Evolutionary conservation across 2,113 vertebrate genomes (phyloP).

Genomic region (Orycteropus afer): DNA sequence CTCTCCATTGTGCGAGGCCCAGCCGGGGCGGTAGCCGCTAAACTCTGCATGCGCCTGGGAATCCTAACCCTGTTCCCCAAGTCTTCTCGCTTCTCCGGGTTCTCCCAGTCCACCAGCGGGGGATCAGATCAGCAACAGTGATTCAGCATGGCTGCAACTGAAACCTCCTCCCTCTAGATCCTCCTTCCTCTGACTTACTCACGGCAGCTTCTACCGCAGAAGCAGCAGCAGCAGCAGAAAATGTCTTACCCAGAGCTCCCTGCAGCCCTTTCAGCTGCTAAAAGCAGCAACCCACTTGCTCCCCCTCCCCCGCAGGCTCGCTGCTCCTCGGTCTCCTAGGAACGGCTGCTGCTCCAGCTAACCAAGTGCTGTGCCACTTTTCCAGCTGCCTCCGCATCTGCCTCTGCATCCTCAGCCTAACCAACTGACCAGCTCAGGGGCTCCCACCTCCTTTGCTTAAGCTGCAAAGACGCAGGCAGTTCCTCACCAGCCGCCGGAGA

Average conservation of each 20-base stretch:
- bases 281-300: slow-evolving; percentile 82
- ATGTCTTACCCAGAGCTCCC: slow-evolving; percentile 84
- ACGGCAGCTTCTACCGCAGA: slow-evolving; percentile 72
- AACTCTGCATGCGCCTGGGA: slow-evolving; percentile 49
- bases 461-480: neutral
- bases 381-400: slow-evolving; percentile 69
- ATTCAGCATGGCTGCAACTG: slow-evolving; percentile 84
- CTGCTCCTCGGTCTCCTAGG: slow-evolving; percentile 82
- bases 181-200: slow-evolving; percentile 77
- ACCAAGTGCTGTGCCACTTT: slow-evolving; percentile 58
- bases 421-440: neutral
- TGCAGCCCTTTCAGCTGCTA: slow-evolving; percentile 81
- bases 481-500: slow-evolving; percentile 21
- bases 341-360: slow-evolving; percentile 72
- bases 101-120: slow-evolving; percentile 51
- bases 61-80: slow-evolving; percentile 37
- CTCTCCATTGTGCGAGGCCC: slow-evolving; percentile 85
- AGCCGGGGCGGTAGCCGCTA: slow-evolving; percentile 39
- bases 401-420: slow-evolving; percentile 65
- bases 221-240: slow-evolving; percentile 68
- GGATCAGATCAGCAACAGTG: slow-evolving; percentile 80
- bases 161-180: slow-evolving; percentile 72
- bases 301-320: slow-evolving; percentile 72
- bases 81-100: neutral
- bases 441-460: slow-evolving; percentile 13